Evolutionary conservation across 2,888 invertebrate genomes (phyloP).

Genomic region (Drosophila peninsularis): DNA sequence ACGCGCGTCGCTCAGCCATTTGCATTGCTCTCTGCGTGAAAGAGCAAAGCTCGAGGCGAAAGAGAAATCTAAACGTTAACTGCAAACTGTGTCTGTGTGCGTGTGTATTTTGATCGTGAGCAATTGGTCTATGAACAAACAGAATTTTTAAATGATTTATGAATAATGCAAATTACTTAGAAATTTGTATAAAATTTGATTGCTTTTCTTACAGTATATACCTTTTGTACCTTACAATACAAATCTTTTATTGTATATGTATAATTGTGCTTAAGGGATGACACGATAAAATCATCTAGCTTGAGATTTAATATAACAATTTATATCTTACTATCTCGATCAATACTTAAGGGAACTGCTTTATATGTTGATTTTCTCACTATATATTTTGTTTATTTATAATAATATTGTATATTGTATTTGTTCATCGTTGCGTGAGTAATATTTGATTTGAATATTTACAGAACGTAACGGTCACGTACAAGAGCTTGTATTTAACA

Average conservation of each 20-base stretch:
- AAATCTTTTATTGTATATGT: too few species aligned
- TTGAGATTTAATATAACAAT: too few species aligned
- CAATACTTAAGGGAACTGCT: too few species aligned
- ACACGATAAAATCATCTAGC: too few species aligned
- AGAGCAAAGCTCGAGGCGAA: constrained; percentile 41
- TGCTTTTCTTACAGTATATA: too few species aligned
- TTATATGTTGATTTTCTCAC: too few species aligned
- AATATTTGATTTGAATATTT: constrained; percentile 9
- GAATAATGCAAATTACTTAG: not conserved
- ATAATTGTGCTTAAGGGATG: too few species aligned
- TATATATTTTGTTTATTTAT: not conserved
- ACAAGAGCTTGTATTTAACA: not conserved
- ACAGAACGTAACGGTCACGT: constrained; percentile 4
- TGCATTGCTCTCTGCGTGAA: constrained; percentile 53
- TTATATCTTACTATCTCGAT: too few species aligned
- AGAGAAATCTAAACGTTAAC: constrained; percentile 18
- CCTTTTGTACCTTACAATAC: too few species aligned
- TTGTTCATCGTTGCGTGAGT: too few species aligned
- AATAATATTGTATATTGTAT: too few species aligned
- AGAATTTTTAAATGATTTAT: not conserved
- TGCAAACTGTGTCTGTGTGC: not conserved
- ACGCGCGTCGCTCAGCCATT: constrained; percentile 48
- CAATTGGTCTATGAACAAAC: not conserved
- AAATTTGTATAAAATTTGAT: not conserved
- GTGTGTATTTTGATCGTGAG: not conserved